Evolutionary conservation across 2,113 vertebrate genomes (phyloP).

Genomic region (Nerophis lumbriciformis): DNA sequence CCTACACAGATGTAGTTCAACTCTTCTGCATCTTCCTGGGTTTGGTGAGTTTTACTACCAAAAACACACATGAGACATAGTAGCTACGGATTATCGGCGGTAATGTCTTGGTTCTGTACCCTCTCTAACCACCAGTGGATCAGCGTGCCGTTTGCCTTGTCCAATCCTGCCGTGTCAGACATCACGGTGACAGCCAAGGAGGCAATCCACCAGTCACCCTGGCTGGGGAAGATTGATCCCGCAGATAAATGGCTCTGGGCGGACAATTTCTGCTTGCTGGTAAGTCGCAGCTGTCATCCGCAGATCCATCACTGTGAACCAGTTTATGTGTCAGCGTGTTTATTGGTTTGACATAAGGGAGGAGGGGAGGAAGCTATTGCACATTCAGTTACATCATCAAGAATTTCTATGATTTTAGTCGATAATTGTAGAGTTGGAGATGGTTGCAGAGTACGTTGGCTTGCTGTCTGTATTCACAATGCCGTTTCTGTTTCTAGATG

Average conservation of each 20-base stretch:
- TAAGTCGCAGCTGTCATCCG: conserved; percentile 54
- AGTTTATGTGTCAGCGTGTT: conserved; percentile 3
- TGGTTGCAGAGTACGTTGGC: conserved; percentile 8
- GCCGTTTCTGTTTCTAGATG: conserved; percentile 76
- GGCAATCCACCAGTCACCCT: conserved; percentile 80
- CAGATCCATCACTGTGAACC: neutral
- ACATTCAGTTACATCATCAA: too few species aligned
- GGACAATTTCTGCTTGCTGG: conserved; percentile 90
- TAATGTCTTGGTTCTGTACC: conserved; percentile 1
- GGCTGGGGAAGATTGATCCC: conserved; percentile 82
- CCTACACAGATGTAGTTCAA: conserved; percentile 95
- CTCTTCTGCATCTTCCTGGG: conserved; percentile 96
- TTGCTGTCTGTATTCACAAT: conserved; percentile 48
- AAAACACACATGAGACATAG: neutral
- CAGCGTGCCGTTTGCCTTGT: conserved; percentile 91
- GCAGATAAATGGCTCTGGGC: conserved; percentile 84
- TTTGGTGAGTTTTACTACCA: conserved; percentile 77
- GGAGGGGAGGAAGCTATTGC: too few species aligned
- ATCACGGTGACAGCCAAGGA: conserved; percentile 82
- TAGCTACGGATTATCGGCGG: neutral
- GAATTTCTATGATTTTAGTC: too few species aligned
- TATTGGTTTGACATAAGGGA: neutral
- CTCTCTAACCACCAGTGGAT: conserved; percentile 80
- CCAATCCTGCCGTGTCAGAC: conserved; percentile 86
- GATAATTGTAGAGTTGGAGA: neutral